Conservation (phyloP, 2,797 vertebrate species). For the Cirrhinus mrigala region DNA sequence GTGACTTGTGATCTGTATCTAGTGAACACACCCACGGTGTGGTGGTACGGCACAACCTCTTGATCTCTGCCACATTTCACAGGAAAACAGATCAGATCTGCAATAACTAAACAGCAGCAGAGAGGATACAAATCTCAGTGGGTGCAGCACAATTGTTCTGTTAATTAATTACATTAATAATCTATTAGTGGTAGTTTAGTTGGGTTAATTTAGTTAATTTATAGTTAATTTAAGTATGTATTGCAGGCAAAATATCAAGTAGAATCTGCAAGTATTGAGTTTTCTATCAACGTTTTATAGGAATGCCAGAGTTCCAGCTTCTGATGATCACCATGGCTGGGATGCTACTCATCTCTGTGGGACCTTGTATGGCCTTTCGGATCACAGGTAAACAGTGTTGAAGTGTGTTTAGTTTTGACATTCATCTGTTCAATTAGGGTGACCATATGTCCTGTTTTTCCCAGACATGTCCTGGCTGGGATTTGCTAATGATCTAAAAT, state of each 20-base stretch:
- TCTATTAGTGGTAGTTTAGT: not conserved
- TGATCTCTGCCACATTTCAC: not conserved
- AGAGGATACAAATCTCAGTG: not conserved
- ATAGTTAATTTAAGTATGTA: not conserved
- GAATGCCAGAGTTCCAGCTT: not conserved
- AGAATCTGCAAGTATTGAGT: not conserved
- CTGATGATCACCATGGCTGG: not conserved
- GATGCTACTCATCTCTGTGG: not conserved
- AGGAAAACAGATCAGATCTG: not conserved
- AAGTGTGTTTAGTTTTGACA: not conserved
- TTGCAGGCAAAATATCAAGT: not conserved
- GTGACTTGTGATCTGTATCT: not conserved
- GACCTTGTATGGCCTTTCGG: not conserved
- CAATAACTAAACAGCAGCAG: not conserved
- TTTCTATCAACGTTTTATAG: constrained; percentile 1
- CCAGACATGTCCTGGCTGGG: not conserved
- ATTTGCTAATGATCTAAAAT: not conserved
- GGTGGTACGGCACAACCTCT: too few relatives aligned
- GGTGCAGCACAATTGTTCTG: not conserved
- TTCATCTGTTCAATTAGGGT: not conserved
- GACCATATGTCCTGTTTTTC: not conserved
- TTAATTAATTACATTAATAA: not conserved
- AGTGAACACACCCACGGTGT: not conserved
- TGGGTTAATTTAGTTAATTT: too few relatives aligned
- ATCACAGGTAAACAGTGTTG: constrained; percentile 1